phyloP scores from a whole-genome alignment of 37 sponge, comb jelly and placozoan species.

The Axinella damicornis region DNA sequence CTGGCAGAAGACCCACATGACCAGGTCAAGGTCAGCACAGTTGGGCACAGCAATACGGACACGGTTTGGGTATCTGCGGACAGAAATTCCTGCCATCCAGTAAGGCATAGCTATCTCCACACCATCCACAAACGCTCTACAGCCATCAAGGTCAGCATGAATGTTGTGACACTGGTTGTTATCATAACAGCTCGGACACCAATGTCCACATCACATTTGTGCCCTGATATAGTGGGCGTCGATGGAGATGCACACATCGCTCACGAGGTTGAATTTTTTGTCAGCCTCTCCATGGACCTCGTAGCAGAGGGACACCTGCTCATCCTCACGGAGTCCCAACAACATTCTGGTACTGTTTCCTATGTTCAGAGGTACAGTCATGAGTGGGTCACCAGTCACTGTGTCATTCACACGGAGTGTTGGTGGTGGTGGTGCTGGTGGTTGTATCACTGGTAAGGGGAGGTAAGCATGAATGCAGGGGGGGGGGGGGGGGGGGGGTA shows the following conservation, averaged over 20 bases:
- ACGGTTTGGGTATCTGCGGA: background rate
- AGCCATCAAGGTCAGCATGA: conserved; percentile 1
- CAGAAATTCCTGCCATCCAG: background rate
- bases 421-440: too few relatives aligned
- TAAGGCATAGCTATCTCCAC: background rate
- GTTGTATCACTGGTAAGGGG: too few relatives aligned
- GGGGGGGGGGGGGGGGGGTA: too few relatives aligned
- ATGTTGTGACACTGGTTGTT: conserved; percentile 18
- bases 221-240: conserved; percentile 3
- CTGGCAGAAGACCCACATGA: conserved; percentile 54
- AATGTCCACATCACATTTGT: too few relatives aligned
- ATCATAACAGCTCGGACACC: conserved; percentile 11
- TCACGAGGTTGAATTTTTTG: background rate
- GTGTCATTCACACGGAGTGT: conserved; percentile 21
- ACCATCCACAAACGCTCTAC: conserved; percentile 13
- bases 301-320: conserved; percentile 7
- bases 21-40: conserved; percentile 16
- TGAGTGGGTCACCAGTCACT: conserved; percentile 30
- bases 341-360: background rate
- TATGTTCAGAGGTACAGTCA: conserved; percentile 33
- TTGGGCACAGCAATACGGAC: conserved; percentile 42
- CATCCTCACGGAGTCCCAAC: background rate
- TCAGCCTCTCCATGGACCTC: conserved; percentile 22
- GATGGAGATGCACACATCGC: conserved; percentile 5
- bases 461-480: too few relatives aligned